These are phyloP conservation scores for Rafetus swinhoei DNA, from an alignment of 2,113 vertebrate genomes.

Conservation along the genomic window DNA sequence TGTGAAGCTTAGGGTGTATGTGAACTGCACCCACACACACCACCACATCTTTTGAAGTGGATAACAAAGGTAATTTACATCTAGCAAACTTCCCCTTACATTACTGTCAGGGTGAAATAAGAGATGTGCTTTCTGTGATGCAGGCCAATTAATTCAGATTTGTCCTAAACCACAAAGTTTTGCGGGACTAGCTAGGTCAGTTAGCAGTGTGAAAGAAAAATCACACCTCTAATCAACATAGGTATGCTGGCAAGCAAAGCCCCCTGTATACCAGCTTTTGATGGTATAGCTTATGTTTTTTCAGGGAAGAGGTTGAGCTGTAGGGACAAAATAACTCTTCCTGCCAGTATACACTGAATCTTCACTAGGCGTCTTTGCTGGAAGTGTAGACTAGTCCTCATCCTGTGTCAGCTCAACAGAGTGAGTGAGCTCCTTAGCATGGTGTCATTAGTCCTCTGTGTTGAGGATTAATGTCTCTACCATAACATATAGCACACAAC, in stretches of 20 bases:
- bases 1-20: background rate
- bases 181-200: background rate
- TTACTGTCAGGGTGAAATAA: accelerated
- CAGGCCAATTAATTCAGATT: background rate
- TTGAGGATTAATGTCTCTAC: background rate
- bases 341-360: background rate
- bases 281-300: background rate
- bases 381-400: background rate
- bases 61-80: background rate
- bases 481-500: too few relatives aligned
- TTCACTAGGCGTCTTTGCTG: background rate
- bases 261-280: background rate
- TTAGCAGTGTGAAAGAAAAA: background rate
- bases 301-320: background rate
- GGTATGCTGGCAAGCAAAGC: background rate
- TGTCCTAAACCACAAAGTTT: background rate
- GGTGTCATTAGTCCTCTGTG: background rate
- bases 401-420: background rate
- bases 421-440: background rate
- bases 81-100: accelerated
- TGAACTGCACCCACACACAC: background rate
- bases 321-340: background rate
- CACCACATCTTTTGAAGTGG: background rate
- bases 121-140: background rate
- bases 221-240: background rate